Conservation (phyloP, 2,113 vertebrate genomes). For the Eubucco bourcierii region DNA sequence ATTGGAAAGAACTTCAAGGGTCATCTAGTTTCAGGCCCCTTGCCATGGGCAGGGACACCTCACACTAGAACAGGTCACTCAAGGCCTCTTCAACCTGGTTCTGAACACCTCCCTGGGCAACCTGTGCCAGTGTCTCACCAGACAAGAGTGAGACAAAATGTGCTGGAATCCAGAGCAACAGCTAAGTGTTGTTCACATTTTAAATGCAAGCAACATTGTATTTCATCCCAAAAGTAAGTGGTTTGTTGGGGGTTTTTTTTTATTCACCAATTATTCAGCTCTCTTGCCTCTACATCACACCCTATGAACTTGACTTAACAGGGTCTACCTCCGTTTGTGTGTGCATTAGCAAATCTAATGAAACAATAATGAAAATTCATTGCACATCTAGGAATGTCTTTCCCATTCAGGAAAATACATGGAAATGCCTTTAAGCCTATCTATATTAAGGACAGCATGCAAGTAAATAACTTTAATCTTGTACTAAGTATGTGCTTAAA, state of each 20-base stretch:
- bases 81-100: too few species aligned
- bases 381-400: neutral
- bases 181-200: neutral
- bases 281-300: accelerated
- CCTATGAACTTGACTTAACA: neutral
- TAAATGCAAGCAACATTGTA: neutral
- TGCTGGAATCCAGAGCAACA: neutral
- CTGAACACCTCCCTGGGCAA: too few species aligned
- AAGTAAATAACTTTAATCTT: conserved; percentile 67
- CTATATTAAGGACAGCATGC: conserved; percentile 43
- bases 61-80: too few species aligned
- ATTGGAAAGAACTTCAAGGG: too few species aligned
- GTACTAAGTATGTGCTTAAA: conserved; percentile 58
- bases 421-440: conserved; percentile 55
- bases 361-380: conserved; percentile 53
- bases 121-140: too few species aligned
- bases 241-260: too few species aligned
- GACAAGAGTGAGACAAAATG: neutral
- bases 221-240: neutral
- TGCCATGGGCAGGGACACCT: too few species aligned
- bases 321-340: neutral
- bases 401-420: conserved; percentile 39
- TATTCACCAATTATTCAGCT: neutral
- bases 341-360: neutral
- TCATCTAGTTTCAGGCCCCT: too few species aligned